These are phyloP conservation scores for Hesperia comma DNA, from an alignment of 2,888 invertebrate genomes.

Conservation along the genomic window DNA sequence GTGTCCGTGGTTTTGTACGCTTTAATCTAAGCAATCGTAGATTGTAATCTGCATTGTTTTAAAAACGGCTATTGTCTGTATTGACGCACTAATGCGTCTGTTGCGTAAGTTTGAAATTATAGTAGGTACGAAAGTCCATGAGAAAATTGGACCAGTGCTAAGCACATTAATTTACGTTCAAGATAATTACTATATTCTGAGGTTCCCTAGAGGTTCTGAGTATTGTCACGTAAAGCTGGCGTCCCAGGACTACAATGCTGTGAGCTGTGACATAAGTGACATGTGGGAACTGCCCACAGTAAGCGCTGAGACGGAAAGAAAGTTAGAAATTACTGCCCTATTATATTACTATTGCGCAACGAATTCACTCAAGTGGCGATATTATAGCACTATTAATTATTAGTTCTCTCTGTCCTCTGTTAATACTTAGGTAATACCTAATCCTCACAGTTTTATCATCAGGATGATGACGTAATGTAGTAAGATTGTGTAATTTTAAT, in stretches of 20 bases:
- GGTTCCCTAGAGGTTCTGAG: slow-evolving; percentile 22
- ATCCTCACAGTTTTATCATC: too few relatives aligned
- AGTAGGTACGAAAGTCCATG: background rate
- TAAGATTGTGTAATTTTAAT: too few relatives aligned
- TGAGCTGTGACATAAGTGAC: slow-evolving; percentile 22
- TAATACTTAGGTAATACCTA: too few relatives aligned
- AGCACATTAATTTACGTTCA: background rate
- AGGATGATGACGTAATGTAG: too few relatives aligned
- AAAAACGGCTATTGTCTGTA: too few relatives aligned
- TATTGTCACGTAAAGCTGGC: background rate
- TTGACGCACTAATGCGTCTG: too few relatives aligned
- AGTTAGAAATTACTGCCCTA: slow-evolving; percentile 17
- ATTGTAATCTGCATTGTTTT: background rate
- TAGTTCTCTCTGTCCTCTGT: too few relatives aligned
- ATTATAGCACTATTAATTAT: too few relatives aligned
- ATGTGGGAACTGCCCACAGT: slow-evolving; percentile 22
- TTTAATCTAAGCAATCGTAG: too few relatives aligned
- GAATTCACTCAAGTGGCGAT: slow-evolving; percentile 15
- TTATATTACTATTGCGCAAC: slow-evolving; percentile 18
- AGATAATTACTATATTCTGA: slow-evolving; percentile 14
- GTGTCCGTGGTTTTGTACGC: too few relatives aligned
- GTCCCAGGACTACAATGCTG: slow-evolving; percentile 19
- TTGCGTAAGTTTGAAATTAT: too few relatives aligned
- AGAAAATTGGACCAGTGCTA: slow-evolving; percentile 1
- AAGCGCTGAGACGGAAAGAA: slow-evolving; percentile 31